Evolutionary conservation across 1,140 invertebrate genomes (phyloP).

Genomic region (Rhyacophila brunnea): DNA sequence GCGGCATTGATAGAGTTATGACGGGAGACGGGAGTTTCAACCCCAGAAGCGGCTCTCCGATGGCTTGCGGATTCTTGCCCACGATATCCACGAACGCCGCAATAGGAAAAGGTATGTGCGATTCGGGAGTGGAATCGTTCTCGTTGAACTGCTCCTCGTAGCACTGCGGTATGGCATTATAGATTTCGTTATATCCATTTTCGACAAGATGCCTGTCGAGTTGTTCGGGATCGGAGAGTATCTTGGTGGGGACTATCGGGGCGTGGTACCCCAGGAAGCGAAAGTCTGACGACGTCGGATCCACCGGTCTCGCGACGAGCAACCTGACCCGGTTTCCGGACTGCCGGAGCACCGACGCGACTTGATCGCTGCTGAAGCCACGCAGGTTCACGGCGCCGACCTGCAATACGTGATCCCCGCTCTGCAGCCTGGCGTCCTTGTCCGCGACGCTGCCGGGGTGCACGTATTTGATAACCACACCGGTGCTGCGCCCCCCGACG

Average conservation of each 20-base stretch:
- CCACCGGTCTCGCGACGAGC: slow-evolving; percentile 84
- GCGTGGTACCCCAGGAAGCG: slow-evolving; percentile 63
- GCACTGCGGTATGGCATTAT: slow-evolving; percentile 48
- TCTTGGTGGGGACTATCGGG: slow-evolving; percentile 79
- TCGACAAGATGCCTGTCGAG: slow-evolving; percentile 76
- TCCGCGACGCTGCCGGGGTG: slow-evolving; percentile 89
- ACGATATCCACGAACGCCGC: slow-evolving; percentile 48
- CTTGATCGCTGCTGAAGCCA: slow-evolving; percentile 90
- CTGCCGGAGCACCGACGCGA: slow-evolving; percentile 87
- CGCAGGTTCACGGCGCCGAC: slow-evolving; percentile 90
- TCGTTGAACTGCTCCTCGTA: slow-evolving; percentile 44
- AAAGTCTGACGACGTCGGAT: slow-evolving; percentile 67
- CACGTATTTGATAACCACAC: slow-evolving; percentile 95
- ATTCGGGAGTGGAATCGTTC: slow-evolving; percentile 46
- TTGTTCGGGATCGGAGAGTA: slow-evolving; percentile 78
- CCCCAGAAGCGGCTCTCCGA: slow-evolving; percentile 48
- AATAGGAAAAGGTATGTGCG: slow-evolving; percentile 39
- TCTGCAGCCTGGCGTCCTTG: slow-evolving; percentile 82
- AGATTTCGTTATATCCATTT: slow-evolving; percentile 59
- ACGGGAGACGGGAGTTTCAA: slow-evolving; percentile 41
- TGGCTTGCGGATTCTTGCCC: slow-evolving; percentile 50
- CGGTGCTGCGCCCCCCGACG: slow-evolving; percentile 90
- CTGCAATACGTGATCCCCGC: slow-evolving; percentile 92
- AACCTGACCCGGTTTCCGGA: slow-evolving; percentile 82
- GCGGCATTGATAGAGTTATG: slow-evolving; percentile 49